Evolutionary conservation across 2,888 invertebrate genomes (phyloP), one percentile per base, ranked within the genome.

Genomic region (Geophilus truncorum): DNA sequence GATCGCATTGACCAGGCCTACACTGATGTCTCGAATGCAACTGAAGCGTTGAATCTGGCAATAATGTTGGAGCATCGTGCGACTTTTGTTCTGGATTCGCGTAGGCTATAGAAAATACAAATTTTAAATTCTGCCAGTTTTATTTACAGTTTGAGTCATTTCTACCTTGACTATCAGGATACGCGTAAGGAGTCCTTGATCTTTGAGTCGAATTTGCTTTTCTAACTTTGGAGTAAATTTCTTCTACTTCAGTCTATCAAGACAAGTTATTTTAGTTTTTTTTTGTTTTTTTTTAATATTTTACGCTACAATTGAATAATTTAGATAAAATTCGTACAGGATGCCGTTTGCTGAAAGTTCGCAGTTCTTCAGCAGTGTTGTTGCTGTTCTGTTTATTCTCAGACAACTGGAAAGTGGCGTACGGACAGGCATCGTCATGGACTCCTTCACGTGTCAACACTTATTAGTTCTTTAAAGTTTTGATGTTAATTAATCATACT

Each of bases 341-440:
- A 30, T 57, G 30, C 32, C 79, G 45, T 62, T 79, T 51, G 62
- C 79, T 79, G 23, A 79, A 79, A n/a, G 79, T 79, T 7, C 62
- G 28, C 36, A 79, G 10, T 32, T 79, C 79, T 79, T 79, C 79
- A 28, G 62, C 79, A 30, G 79, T 30, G 36, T 32, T 62, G 57
- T 28, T 36, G 32, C 28, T 30, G 45, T 78, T 45, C 30, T 62
- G 57, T 62, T 79, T 25, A 36, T 28, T 79, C 36, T 79, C 79
- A 9, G 79, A 51, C 86, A 96, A 90, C 88, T 97, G 96, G 93
- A 97, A 97, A 62, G 97, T 97, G 9, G 97, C 97, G 89, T 97
- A 97, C 70, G 97, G 97, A 89, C 96, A 96, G 87, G 97, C 96
- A 88, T 97, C 96, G 86, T 96, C 96, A 87, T 97, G 81, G 51